Evolutionary conservation across 2,888 invertebrate species (phyloP), one percentile per base, ranked within the genome.

Genomic region (Drosophila mimetica): DNA sequence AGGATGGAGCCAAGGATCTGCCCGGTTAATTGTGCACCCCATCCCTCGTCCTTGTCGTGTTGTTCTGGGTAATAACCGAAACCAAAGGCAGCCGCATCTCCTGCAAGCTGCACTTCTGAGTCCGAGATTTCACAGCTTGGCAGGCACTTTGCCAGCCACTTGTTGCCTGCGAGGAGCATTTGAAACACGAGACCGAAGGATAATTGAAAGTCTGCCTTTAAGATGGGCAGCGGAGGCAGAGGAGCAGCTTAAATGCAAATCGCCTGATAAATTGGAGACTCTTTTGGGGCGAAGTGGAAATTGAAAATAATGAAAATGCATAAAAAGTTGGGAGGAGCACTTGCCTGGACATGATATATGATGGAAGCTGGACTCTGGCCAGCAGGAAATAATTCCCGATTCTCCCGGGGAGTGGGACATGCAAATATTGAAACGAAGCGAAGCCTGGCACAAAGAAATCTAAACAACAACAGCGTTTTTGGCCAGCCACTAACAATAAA

Each of bases 381-480:
- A 64, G 51, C 86, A 87, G 86, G 86, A 85, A 86, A 86, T 85
- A 80, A 80, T 86, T 73, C 77, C 77, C 82, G 82, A 78, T 86
- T 63, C 74, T 20, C 32, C 16, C 22, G 34, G 18, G 59, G 32
- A 48, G 18, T 32, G 53, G 48, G 46, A 74, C 65, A 63, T 80
- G 86, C 84, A 86, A 84, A 84, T 84, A 83, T 87, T 84, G 86
- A 86, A 88, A 75, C 71, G 41, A 20, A 25, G 63, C 39, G 53
- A 59, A 66, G 50, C 74, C 79, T 70, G 76, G 69, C 65, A 77
- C 88, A 88, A 86, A 81, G 86, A 86, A 88, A 79, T 80, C 86
- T 86, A 82, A 82, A 82, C 82, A 85, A 86, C 84, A 87, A 78
- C 34, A 59, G 55, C 61, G 48, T 71, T 71, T 71, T 71, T 63